Percentiles rank a stretch among this genome's conserved stretches.
Evolutionary conservation across 2,888 invertebrate genomes (phyloP).

Genomic region (Nephrotoma guestfalica): DNA sequence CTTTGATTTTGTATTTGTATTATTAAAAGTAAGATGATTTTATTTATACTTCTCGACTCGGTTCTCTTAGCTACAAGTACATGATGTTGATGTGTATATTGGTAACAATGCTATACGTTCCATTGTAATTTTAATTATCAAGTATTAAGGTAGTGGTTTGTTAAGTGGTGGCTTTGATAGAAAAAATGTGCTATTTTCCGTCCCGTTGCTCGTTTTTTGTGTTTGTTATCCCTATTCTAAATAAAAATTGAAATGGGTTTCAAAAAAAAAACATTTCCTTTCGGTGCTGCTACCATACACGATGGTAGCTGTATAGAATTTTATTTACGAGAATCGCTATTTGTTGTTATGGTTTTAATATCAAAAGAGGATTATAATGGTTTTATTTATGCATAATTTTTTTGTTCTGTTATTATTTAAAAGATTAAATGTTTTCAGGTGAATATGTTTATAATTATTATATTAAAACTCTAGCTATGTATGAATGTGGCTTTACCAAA

Average conservation of each 20-base stretch:
- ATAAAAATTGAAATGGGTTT: background rate
- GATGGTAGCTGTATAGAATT: background rate
- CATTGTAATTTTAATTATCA: background rate
- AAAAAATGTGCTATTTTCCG: background rate
- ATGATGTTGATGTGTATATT: background rate
- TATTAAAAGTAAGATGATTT: background rate
- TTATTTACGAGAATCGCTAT: background rate
- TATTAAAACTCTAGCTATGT: background rate
- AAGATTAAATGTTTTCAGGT: background rate
- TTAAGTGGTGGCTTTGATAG: background rate
- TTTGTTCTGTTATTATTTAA: background rate
- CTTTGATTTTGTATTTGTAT: background rate
- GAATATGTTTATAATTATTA: background rate
- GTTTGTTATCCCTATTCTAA: background rate
- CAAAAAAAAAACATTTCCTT: background rate
- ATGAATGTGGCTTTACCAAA: background rate
- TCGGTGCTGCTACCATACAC: background rate
- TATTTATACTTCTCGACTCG: background rate
- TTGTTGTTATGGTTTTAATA: background rate
- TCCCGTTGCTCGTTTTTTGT: background rate
- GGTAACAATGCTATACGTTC: no score
- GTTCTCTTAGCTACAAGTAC: background rate
- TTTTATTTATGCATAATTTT: background rate
- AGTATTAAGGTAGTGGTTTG: background rate
- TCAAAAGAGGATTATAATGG: background rate